Evolutionary conservation across 2,113 vertebrate species (phyloP).

Genomic region (Galemys pyrenaicus): DNA sequence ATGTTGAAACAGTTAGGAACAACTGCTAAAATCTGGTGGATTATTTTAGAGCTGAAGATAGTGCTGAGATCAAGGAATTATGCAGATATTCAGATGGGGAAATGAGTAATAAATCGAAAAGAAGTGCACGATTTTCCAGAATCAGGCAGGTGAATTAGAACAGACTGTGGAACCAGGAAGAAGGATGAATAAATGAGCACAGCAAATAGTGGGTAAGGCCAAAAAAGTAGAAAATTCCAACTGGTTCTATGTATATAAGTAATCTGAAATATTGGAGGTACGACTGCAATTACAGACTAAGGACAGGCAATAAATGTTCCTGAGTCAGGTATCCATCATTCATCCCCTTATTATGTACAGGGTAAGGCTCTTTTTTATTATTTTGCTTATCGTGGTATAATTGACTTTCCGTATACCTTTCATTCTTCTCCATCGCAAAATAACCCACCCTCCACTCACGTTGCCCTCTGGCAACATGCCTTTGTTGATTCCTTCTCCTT

Average conservation of each 20-base stretch:
- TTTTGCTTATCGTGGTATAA: not conserved
- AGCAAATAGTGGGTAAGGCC: not conserved
- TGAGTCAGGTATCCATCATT: not conserved
- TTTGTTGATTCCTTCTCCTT: not conserved
- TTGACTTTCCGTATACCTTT: not conserved
- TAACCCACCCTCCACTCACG: not conserved
- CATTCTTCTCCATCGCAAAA: not conserved
- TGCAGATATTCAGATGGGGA: not conserved
- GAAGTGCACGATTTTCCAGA: not conserved
- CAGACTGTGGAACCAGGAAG: not conserved
- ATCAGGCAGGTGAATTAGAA: not conserved
- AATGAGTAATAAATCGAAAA: not conserved
- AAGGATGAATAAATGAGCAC: not conserved
- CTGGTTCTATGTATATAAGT: not conserved
- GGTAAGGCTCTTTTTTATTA: not conserved
- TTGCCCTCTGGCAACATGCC: not conserved
- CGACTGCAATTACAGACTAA: not conserved
- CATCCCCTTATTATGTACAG: not conserved
- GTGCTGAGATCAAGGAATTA: not conserved
- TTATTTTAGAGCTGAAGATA: not conserved
- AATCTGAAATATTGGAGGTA: not conserved
- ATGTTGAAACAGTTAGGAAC: not conserved
- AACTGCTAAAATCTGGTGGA: not conserved
- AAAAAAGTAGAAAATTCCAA: not conserved
- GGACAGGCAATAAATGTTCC: not conserved